Percentiles rank a stretch among this genome's conserved stretches.
Evolutionary conservation across 2,888 invertebrate species (phyloP).

Genomic region (Spatulosminthurus flaviceps): DNA sequence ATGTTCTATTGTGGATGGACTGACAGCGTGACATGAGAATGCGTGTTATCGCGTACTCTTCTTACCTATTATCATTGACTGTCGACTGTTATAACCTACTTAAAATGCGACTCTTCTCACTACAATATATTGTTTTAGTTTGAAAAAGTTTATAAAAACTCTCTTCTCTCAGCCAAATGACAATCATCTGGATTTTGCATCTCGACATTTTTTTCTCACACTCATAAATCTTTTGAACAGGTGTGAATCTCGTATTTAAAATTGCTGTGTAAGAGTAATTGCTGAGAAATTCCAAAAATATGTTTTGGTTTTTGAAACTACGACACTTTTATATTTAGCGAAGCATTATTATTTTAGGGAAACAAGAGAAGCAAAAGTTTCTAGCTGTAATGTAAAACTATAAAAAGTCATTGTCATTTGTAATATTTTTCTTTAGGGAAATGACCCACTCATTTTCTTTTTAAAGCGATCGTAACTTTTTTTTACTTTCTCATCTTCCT

Average conservation of each 20-base stretch:
- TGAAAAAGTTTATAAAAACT: conserved; percentile 5
- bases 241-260: not conserved
- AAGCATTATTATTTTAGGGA: too few species aligned
- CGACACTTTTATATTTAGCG: too few species aligned
- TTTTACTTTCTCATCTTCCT: not conserved
- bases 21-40: conserved; percentile 14
- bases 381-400: not conserved
- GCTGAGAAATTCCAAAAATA: too few species aligned
- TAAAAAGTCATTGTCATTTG: not conserved
- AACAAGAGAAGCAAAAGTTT: not conserved
- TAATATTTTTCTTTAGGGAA: not conserved
- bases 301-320: too few species aligned
- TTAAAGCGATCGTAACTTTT: not conserved
- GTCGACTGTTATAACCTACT: not conserved
- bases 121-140: not conserved
- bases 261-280: too few species aligned
- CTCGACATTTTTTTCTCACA: not conserved
- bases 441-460: conserved; percentile 6
- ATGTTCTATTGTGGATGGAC: conserved; percentile 12
- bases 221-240: not conserved
- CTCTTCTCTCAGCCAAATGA: not conserved
- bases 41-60: conserved; percentile 12
- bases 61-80: not conserved
- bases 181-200: not conserved
- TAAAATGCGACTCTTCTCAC: not conserved